These are phyloP conservation scores for Taxidea taxus DNA, from an alignment of 2,113 vertebrate species.

Conservation along the genomic window DNA sequence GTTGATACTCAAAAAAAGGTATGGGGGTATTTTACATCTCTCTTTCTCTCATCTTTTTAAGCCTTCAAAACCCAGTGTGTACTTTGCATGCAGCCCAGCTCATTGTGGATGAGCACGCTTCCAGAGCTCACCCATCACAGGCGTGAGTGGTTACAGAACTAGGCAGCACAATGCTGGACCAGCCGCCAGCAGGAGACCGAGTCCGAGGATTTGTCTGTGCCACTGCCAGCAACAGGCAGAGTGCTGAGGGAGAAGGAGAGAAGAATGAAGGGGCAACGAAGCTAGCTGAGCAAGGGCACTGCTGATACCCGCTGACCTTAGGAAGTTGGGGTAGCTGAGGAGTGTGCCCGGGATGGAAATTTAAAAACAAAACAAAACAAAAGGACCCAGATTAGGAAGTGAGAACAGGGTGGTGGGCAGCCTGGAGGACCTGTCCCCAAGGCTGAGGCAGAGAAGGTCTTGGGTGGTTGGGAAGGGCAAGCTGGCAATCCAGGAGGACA, in stretches of 20 bases:
- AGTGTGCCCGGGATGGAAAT: background rate
- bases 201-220: background rate
- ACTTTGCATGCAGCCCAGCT: background rate
- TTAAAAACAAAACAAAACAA: background rate
- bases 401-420: background rate
- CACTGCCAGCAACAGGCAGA: background rate
- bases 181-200: background rate
- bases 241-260: background rate
- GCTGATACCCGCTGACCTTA: background rate
- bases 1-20: background rate
- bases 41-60: background rate
- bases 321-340: background rate
- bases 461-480: background rate
- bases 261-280: background rate
- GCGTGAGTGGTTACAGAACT: background rate
- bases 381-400: background rate
- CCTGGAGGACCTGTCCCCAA: background rate
- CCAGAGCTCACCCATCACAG: no score
- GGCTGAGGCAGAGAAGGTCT: background rate
- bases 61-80: background rate
- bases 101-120: background rate
- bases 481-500: rapidly evolving
- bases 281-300: background rate
- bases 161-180: background rate
- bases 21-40: background rate